phyloP scores from a whole-genome alignment of 35 echinoderm and acorn worm genomes.

The Apostichopus japonicus region DNA sequence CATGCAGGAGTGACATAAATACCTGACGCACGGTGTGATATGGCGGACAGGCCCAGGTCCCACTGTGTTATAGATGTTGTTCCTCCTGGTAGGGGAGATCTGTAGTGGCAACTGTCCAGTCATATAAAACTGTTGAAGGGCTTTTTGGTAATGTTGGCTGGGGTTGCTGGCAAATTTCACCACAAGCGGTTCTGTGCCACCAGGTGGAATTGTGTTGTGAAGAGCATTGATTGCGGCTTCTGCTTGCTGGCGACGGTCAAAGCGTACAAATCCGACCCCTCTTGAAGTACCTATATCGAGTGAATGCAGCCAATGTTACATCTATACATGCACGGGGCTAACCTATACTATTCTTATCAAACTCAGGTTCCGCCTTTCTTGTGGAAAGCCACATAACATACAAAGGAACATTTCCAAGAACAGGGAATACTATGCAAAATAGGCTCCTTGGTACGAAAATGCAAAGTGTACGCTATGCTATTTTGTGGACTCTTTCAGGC shows the following conservation, averaged over 20 bases:
- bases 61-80: slow-evolving; percentile 64
- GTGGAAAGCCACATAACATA: too few species aligned
- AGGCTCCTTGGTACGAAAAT: too few species aligned
- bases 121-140: slow-evolving; percentile 96
- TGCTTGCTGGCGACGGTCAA: slow-evolving; percentile 93
- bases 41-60: slow-evolving; percentile 88
- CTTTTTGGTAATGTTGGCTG: slow-evolving; percentile 93
- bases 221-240: slow-evolving; percentile 89
- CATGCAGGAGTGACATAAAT: slow-evolving; percentile 55
- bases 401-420: too few species aligned
- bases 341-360: too few species aligned
- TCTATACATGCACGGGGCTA: too few species aligned
- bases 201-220: slow-evolving; percentile 88
- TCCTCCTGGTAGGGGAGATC: slow-evolving; percentile 46
- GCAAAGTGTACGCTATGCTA: too few species aligned
- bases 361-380: too few species aligned
- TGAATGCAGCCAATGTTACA: too few species aligned
- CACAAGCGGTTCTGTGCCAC: slow-evolving; percentile 82
- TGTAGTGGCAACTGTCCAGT: slow-evolving; percentile 75
- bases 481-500: too few species aligned
- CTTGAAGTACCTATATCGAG: slow-evolving; percentile 66
- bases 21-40: slow-evolving; percentile 92
- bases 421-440: too few species aligned
- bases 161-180: slow-evolving; percentile 99
- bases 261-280: slow-evolving; percentile 96